Base-by-base conservation (phyloP, 53 echinoderm and acorn worm genomes). In the Actinopyga echinites region DNA sequence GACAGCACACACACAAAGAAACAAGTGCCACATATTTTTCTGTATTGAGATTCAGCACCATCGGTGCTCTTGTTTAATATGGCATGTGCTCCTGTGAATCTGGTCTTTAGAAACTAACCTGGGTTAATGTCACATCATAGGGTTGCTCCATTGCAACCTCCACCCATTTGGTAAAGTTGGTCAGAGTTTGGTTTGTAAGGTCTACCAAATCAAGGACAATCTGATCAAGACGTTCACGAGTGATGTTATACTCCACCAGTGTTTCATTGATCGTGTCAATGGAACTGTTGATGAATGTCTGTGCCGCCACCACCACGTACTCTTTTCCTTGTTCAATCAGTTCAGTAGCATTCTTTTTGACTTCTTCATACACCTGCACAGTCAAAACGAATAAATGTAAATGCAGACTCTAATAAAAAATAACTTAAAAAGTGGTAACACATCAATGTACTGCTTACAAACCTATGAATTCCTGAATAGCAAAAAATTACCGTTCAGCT, bases 81-180 rank as follows among this genome's bases (percentile, higher is more conserved):
- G n/a, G n/a, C n/a, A n/a, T 49, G 0, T 49, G 40, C 17, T 49
- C 13, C 13, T 17, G 17, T 13, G 7, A 15, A 49, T 49, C 13
- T 49, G 17, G 17, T 17, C 49, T 15, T 15, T 49, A 2, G 49
- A 17, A 49, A 62, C 78, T 56, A 15, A 80, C 81, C 81, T 80
- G 81, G 2, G 23, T 25, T 1, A 80, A 59, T 24, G 81, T 80
- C 32, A 62, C 26, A 37, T 80, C 29, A 22, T 25, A 62, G 35
- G 81, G 81, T 44, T 80, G 81, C n/a, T 37, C 24, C 60, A 24
- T 59, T 28, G 81, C 63, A 57, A 62, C 23, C 21, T 80, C 63
- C 57, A 80, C 22, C 81, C 81, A 80, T 31, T 80, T 35, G 40
- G 67, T 81, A 28, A 87, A 67, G 71, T 82, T 68, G 17, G 22